These are phyloP conservation scores for Perca fluviatilis DNA, from an alignment of 2,113 vertebrate species.

Conservation along the genomic window DNA sequence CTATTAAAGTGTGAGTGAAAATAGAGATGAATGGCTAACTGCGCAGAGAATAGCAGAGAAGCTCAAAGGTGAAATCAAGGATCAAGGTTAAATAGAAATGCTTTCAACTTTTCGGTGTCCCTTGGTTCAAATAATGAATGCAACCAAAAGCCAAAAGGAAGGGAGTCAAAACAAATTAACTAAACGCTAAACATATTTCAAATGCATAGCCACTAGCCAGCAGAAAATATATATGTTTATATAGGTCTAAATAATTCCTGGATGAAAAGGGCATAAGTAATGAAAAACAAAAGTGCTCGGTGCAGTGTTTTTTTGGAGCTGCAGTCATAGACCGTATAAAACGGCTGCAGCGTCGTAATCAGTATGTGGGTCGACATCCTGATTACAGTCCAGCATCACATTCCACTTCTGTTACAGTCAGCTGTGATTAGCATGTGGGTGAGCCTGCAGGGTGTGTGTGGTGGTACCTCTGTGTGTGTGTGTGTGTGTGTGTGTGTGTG, in stretches of 20 bases:
- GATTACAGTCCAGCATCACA: slow-evolving; percentile 62
- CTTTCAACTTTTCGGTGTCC: slow-evolving; percentile 9
- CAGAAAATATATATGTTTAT: neutral
- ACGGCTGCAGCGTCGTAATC: slow-evolving; percentile 45
- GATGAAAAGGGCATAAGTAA: slow-evolving; percentile 18
- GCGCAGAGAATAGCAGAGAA: neutral
- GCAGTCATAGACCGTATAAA: neutral
- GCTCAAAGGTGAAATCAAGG: neutral
- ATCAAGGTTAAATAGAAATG: slow-evolving; percentile 14
- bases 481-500: slow-evolving; percentile 15
- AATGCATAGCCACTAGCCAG: neutral
- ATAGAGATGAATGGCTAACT: slow-evolving; percentile 17
- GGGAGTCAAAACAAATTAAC: neutral
- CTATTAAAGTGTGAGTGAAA: slow-evolving; percentile 23
- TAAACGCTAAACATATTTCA: neutral
- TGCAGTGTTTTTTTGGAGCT: slow-evolving; percentile 17
- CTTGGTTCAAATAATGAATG: slow-evolving; percentile 13
- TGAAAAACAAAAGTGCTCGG: slow-evolving; percentile 12
- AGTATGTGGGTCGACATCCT: slow-evolving; percentile 64
- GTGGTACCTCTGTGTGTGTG: neutral
- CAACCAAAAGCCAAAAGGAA: neutral
- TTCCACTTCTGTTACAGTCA: slow-evolving; percentile 51
- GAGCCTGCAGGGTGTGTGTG: slow-evolving; percentile 32
- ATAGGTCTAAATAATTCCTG: neutral
- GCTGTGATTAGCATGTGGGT: slow-evolving; percentile 64